Evolutionary conservation across 2,113 vertebrate species (phyloP).

Genomic region (Conger conger): DNA sequence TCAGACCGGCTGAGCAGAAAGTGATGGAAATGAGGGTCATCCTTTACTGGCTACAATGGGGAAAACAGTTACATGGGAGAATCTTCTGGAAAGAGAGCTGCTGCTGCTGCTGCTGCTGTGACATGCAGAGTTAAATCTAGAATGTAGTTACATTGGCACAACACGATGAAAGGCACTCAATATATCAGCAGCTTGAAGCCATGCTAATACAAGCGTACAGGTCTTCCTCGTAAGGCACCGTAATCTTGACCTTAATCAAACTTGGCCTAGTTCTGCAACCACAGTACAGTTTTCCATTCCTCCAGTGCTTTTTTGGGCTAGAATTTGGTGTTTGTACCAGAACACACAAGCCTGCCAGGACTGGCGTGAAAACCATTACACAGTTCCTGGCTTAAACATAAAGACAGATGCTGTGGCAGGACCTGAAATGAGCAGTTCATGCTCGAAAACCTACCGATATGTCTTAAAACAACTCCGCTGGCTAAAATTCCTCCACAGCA

Average conservation of each 20-base stretch:
- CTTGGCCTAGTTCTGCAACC: background rate
- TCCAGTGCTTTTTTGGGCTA: background rate
- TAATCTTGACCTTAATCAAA: background rate
- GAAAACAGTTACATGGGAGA: conserved; percentile 58
- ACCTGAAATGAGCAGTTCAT: no score
- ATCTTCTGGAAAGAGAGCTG: conserved; percentile 33
- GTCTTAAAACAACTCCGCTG: no score
- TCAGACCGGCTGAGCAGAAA: conserved; percentile 97
- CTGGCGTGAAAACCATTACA: no score
- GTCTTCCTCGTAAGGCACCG: background rate
- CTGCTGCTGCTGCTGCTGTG: no score
- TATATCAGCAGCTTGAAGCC: background rate
- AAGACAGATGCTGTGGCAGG: no score
- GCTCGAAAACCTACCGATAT: no score
- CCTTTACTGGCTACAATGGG: conserved; percentile 87
- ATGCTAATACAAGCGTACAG: background rate
- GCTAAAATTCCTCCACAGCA: no score
- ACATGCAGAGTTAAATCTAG: conserved; percentile 13
- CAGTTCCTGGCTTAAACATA: no score
- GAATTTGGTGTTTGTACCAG: no score
- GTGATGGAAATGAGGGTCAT: conserved; percentile 97
- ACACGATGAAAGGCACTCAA: background rate
- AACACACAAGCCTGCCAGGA: no score
- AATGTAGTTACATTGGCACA: background rate
- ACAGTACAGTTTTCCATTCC: background rate